Conservation (phyloP, 2,797 vertebrate species). For the Arrhamphus sclerolepis region DNA sequence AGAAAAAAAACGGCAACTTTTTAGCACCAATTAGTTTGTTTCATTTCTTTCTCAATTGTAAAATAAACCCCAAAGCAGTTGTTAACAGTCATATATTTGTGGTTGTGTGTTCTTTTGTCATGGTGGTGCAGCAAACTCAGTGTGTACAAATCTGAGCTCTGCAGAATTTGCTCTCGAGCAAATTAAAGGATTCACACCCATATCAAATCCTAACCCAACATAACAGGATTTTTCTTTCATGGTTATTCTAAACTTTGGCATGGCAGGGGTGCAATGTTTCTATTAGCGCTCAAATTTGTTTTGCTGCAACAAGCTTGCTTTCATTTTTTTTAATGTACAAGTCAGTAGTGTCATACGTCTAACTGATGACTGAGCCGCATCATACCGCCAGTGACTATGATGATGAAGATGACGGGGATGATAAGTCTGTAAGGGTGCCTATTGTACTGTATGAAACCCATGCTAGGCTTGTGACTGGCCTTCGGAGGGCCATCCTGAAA, state of each 20-base stretch:
- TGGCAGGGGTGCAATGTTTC: constrained; percentile 30
- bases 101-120: constrained; percentile 84
- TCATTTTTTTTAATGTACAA: constrained; percentile 42
- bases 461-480: constrained; percentile 82
- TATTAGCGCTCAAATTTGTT: constrained; percentile 6
- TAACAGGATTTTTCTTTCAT: constrained; percentile 41
- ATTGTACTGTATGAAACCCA: constrained; percentile 76
- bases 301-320: constrained; percentile 41
- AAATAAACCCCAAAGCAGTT: constrained; percentile 99
- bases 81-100: constrained; percentile 88
- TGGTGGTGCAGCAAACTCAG: constrained; percentile 40
- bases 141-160: constrained; percentile 41
- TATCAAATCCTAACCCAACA: constrained; percentile 38
- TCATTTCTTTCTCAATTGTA: constrained; percentile 94
- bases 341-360: constrained; percentile 67
- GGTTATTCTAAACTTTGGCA: background rate
- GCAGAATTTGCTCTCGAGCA: constrained; percentile 42
- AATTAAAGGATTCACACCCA: constrained; percentile 50
- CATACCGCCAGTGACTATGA: constrained; percentile 66
- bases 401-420: constrained; percentile 68
- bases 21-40: constrained; percentile 93
- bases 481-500: constrained; percentile 72
- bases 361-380: constrained; percentile 74
- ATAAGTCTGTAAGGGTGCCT: constrained; percentile 74
- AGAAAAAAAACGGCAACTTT: constrained; percentile 74